A percentile compares a stretch with the other conserved stretches of the same genome.
phyloP scores from a whole-genome alignment of 2,888 invertebrate genomes.

The Sisyra nigra region DNA sequence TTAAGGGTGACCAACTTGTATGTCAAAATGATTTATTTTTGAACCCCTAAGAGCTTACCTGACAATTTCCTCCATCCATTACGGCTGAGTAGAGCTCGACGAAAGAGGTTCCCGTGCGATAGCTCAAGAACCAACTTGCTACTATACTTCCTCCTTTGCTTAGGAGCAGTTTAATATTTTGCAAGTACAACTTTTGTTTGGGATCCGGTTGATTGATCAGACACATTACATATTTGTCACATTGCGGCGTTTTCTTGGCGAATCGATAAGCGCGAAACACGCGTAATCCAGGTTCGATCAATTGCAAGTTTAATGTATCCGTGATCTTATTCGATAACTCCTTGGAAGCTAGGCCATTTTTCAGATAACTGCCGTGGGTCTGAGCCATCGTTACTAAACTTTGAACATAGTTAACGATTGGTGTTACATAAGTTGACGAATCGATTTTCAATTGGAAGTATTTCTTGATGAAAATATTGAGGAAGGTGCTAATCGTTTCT shows the following conservation, averaged over 20 bases:
- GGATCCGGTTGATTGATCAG: conserved; percentile 51
- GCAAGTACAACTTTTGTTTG: conserved; percentile 31
- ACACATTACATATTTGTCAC: conserved; percentile 66
- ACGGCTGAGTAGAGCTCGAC: conserved; percentile 65
- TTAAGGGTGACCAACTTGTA: too few species aligned
- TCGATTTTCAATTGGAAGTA: conserved; percentile 56
- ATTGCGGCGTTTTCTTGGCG: conserved; percentile 47
- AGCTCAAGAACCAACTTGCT: conserved; percentile 62
- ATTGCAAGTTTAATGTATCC: conserved; percentile 65
- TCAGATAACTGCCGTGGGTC: conserved; percentile 44
- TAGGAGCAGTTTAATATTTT: conserved; percentile 52
- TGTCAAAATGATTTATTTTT: not conserved
- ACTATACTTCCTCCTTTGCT: conserved; percentile 59
- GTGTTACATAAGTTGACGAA: conserved; percentile 56
- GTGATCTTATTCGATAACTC: conserved; percentile 60
- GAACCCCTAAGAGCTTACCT: conserved; percentile 35
- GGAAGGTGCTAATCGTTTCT: conserved; percentile 50
- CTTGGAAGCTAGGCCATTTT: conserved; percentile 40
- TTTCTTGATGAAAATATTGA: conserved; percentile 50
- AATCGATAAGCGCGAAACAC: conserved; percentile 69
- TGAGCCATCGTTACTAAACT: conserved; percentile 57
- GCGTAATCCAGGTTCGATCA: conserved; percentile 67
- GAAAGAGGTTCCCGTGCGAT: conserved; percentile 55
- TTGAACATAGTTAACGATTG: conserved; percentile 55
- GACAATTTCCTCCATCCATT: conserved; percentile 48